These are phyloP conservation scores for Rhorus exstirpatorius DNA, from an alignment of 2,888 invertebrate species.

Conservation along the genomic window DNA sequence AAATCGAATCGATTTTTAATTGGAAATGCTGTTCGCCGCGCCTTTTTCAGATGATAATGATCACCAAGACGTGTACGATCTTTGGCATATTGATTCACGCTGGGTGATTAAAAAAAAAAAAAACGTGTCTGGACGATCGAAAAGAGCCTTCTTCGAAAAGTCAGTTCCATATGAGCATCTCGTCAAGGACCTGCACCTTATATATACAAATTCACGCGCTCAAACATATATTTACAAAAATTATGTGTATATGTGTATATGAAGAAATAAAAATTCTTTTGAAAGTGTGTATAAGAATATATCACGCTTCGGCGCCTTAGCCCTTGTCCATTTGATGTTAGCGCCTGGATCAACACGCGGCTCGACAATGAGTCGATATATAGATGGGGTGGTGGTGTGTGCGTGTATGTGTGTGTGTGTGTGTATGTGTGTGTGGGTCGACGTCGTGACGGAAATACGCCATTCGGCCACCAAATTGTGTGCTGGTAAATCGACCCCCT, in stretches of 20 bases:
- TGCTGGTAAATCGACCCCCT: conserved; percentile 73
- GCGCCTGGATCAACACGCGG: conserved; percentile 82
- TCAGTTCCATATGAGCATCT: conserved; percentile 13
- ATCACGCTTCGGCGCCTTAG: conserved; percentile 58
- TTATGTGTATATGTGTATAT: conserved; percentile 3
- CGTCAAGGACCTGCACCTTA: conserved; percentile 32
- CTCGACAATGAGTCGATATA: conserved; percentile 70
- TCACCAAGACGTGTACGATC: conserved; percentile 36
- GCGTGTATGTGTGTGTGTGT: conserved; percentile 34
- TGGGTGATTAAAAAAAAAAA: conserved; percentile 8
- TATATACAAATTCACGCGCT: conserved; percentile 10
- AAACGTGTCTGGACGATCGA: conserved; percentile 29
- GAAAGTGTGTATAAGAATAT: conserved; percentile 34
- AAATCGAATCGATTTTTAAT: conserved; percentile 16
- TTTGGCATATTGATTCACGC: conserved; percentile 19
- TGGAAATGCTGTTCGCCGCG: conserved; percentile 9
- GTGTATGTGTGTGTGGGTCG: no score
- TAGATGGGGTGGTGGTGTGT: conserved; percentile 34
- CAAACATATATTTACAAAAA: neutral
- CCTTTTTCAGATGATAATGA: conserved; percentile 21
- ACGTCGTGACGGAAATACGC: conserved; percentile 42
- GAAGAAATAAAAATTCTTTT: conserved; percentile 21
- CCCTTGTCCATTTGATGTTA: conserved; percentile 82
- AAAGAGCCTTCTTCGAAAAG: conserved; percentile 40
- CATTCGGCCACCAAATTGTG: conserved; percentile 72